Evolutionary conservation across 1,140 invertebrate species (phyloP), one percentile per base, ranked within the genome.

Genomic region (Panagrolaimus sp.): DNA sequence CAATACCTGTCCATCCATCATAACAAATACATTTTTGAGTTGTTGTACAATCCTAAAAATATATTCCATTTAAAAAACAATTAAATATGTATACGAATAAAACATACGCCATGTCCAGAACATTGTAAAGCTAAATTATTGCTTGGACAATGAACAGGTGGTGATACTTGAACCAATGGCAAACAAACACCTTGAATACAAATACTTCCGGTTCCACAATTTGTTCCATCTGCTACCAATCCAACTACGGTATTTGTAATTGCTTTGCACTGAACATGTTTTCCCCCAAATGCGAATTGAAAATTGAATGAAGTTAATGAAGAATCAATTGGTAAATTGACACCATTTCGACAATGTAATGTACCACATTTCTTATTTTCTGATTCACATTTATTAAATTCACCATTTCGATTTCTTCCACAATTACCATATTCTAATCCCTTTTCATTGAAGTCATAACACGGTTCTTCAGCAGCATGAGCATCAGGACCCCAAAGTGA

Each of bases 11-110:
- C 92, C 91, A 97, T 62, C 92, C 92, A 63, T 86, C 84, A 76
- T 91, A 86, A 86, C 95, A 98, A 81, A 91, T 90, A 84, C 95
- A 97, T 72, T 89, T 90, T 84, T 93, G 93, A 47, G 89, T 85
- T 83, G 95, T 96, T 1, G 93, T 93, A 84, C 95, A 98, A 61
- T 90, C 88, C 92, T 96, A 85, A 48, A 72, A 66, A 44, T n/a
- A n/a, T 23, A 74, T 57, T 45, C n/a, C 25, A 9, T 5, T 69
- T 62, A 14, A 14, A 31, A 16, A 51, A 31, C 11, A 38, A 16
- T 23, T 74, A 13, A 57, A 23, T 4, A 67, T 68, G 71, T n/a
- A n/a, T n/a, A n/a, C n/a, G n/a, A n/a, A n/a, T n/a, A n/a, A n/a
- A n/a, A 79, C 89, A 89, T 87, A 93, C 91, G 84, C 93, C 94